Evolutionary conservation across 2,113 vertebrate genomes (phyloP).

Genomic region (Emydocephalus ijimae): DNA sequence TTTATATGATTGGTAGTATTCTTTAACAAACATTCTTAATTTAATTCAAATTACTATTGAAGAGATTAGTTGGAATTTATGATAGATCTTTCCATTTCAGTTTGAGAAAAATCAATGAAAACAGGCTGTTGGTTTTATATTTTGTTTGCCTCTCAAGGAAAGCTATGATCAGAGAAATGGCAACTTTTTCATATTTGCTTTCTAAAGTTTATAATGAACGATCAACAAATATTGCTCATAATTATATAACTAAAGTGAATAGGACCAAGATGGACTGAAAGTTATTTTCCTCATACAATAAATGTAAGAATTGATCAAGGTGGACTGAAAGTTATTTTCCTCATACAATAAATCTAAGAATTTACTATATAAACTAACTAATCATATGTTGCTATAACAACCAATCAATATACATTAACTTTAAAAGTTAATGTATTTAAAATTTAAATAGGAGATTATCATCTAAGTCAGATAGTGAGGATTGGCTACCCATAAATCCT

Average conservation of each 20-base stretch:
- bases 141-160: not conserved
- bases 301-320: not conserved
- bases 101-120: not conserved
- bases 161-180: not conserved
- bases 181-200: not conserved
- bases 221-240: not conserved
- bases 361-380: not conserved
- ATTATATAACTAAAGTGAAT: not conserved
- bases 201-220: not conserved
- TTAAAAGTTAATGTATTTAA: not conserved
- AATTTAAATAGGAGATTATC: not conserved
- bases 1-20: not conserved
- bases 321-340: not conserved
- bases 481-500: not conserved
- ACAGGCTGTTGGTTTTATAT: not conserved
- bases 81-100: not conserved
- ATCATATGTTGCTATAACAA: not conserved
- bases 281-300: not conserved
- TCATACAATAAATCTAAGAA: not conserved
- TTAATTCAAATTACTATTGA: not conserved
- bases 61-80: not conserved
- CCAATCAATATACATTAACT: not conserved
- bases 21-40: not conserved
- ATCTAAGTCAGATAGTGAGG: not conserved
- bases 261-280: not conserved